Evolutionary conservation across 2,113 vertebrate genomes (phyloP).

Genomic region (Xiphophorus couchianus): DNA sequence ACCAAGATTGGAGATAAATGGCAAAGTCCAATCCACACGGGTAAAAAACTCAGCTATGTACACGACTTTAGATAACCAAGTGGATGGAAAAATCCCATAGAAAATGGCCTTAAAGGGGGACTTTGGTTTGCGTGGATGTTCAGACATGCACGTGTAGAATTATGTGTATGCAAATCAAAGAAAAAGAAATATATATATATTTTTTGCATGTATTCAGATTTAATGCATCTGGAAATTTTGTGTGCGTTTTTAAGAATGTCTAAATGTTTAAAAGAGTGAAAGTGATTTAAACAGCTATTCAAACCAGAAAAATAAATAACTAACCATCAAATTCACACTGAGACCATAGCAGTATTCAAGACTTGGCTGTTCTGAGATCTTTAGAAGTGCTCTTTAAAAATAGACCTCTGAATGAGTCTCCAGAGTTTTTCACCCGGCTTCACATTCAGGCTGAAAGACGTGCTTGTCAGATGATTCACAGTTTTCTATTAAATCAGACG

Average conservation of each 20-base stretch:
- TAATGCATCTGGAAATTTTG: background rate
- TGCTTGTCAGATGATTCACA: conserved; percentile 43
- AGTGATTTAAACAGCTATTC: background rate
- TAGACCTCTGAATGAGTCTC: conserved; percentile 27
- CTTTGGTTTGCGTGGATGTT: background rate
- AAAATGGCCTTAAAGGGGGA: too few relatives aligned
- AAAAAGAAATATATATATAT: background rate
- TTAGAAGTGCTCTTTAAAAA: conserved; percentile 14
- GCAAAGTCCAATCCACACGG: background rate
- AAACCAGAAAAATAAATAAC: background rate
- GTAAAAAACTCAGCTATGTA: too few relatives aligned
- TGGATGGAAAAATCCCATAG: too few relatives aligned
- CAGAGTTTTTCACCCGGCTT: conserved; percentile 30
- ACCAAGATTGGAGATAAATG: background rate
- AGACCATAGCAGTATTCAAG: background rate
- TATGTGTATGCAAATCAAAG: background rate
- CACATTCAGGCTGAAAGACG: conserved; percentile 32
- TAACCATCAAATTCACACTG: background rate
- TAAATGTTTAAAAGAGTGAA: background rate
- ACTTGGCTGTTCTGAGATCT: background rate
- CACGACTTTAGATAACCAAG: too few relatives aligned
- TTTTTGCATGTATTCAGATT: too few relatives aligned
- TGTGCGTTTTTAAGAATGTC: too few relatives aligned
- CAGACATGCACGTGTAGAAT: background rate
- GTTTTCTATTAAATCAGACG: conserved; percentile 40